phyloP scores from a whole-genome alignment of 2,113 vertebrate genomes.

The Phalacrocorax aristotelis region DNA sequence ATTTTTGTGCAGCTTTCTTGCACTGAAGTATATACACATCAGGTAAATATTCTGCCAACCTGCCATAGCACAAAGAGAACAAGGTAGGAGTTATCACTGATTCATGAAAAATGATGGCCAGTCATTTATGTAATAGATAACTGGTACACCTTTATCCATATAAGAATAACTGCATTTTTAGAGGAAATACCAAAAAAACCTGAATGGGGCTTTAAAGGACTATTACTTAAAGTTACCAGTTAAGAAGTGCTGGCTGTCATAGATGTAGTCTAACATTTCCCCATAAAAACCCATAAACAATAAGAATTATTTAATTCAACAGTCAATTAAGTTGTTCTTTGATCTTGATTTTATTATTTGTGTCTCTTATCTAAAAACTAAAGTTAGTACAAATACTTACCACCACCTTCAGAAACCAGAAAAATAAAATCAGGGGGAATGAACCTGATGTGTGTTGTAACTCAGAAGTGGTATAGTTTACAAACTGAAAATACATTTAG shows the following conservation, averaged over 20 bases:
- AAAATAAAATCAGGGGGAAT: background rate
- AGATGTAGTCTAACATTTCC: background rate
- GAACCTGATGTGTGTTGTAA: background rate
- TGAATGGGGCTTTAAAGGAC: background rate
- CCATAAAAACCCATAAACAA: background rate
- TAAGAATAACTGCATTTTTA: background rate
- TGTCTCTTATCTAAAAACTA: background rate
- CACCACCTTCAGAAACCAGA: background rate
- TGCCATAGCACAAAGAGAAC: background rate
- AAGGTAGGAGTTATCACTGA: background rate
- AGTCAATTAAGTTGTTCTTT: background rate
- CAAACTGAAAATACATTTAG: background rate
- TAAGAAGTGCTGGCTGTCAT: background rate
- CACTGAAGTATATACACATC: background rate
- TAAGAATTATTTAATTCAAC: background rate
- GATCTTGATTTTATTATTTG: background rate
- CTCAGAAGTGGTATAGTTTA: background rate
- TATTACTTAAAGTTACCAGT: background rate
- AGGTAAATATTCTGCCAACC: background rate
- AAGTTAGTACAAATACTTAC: background rate
- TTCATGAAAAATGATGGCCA: background rate
- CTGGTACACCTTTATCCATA: background rate
- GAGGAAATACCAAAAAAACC: background rate
- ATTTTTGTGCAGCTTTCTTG: background rate
- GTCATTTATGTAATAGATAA: background rate